A percentile compares a stretch with the other conserved stretches of the same genome.
These are phyloP conservation scores for Oplegnathus fasciatus DNA, from an alignment of 2,113 vertebrate genomes.

Conservation along the genomic window DNA sequence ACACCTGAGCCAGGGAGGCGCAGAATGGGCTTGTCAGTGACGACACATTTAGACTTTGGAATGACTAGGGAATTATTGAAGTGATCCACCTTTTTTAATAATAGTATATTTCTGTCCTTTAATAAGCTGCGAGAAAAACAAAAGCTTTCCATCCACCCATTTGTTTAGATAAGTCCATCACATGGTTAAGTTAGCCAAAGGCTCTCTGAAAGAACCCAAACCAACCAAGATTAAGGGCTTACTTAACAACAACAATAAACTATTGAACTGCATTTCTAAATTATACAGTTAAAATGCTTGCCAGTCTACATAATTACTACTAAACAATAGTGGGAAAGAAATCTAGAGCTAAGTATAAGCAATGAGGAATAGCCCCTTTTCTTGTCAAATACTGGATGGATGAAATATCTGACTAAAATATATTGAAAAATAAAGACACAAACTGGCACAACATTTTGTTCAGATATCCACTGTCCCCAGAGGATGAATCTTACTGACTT, in stretches of 20 bases:
- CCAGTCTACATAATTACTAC: not conserved
- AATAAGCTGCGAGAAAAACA: not conserved
- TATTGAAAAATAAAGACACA: too few species aligned
- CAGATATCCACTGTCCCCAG: too few species aligned
- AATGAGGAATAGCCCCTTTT: not conserved
- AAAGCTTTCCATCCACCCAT: not conserved
- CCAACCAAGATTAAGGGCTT: not conserved
- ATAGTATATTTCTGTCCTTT: slow-evolving; percentile 1
- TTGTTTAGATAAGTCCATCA: slow-evolving; percentile 7
- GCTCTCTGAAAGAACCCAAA: not conserved
- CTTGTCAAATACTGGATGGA: not conserved
- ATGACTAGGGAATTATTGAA: not conserved
- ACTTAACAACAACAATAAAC: not conserved
- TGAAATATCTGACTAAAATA: not conserved
- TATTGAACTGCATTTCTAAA: not conserved
- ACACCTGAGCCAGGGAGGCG: slow-evolving; percentile 16
- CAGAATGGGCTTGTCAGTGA: slow-evolving; percentile 14
- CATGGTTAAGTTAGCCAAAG: not conserved
- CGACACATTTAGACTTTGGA: slow-evolving; percentile 5
- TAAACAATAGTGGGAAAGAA: not conserved
- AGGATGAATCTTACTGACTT: too few species aligned
- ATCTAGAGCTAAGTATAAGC: not conserved
- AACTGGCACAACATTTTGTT: too few species aligned
- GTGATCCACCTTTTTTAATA: not conserved
- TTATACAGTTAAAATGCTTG: too few species aligned